phyloP scores from a whole-genome alignment of 2,113 vertebrate genomes.

The Coptodon bakossiorum region DNA sequence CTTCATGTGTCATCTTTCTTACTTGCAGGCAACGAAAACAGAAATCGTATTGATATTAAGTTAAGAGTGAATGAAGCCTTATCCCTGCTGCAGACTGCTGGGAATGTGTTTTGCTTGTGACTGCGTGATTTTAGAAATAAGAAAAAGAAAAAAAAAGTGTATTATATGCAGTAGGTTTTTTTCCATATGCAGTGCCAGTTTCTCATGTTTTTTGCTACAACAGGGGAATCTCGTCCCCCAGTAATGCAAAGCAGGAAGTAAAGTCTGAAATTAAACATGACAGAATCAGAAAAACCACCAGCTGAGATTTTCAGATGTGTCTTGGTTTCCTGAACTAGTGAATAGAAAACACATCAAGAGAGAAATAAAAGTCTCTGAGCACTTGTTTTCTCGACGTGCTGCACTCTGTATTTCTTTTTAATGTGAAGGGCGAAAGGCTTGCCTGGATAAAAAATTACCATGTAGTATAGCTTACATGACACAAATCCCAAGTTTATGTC shows the following conservation, averaged over 20 bases:
- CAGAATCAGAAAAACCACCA: background rate
- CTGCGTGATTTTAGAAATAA: background rate
- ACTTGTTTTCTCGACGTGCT: background rate
- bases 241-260: background rate
- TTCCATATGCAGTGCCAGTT: background rate
- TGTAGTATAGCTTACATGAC: background rate
- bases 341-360: background rate
- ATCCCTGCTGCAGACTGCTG: background rate
- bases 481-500: slow-evolving; percentile 34
- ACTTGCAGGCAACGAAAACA: background rate
- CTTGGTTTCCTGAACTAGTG: background rate
- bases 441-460: background rate
- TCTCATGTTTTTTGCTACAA: background rate
- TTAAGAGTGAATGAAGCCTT: background rate
- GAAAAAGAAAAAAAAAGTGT: background rate
- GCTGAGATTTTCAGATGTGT: background rate
- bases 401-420: slow-evolving; percentile 30
- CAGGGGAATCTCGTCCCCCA: background rate
- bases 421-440: background rate
- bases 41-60: background rate
- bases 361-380: background rate
- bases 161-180: background rate
- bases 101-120: background rate
- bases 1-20: background rate
- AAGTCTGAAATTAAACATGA: background rate